Evolutionary conservation across 1,140 invertebrate genomes (phyloP).

Genomic region (Eupeodes corollae): DNA sequence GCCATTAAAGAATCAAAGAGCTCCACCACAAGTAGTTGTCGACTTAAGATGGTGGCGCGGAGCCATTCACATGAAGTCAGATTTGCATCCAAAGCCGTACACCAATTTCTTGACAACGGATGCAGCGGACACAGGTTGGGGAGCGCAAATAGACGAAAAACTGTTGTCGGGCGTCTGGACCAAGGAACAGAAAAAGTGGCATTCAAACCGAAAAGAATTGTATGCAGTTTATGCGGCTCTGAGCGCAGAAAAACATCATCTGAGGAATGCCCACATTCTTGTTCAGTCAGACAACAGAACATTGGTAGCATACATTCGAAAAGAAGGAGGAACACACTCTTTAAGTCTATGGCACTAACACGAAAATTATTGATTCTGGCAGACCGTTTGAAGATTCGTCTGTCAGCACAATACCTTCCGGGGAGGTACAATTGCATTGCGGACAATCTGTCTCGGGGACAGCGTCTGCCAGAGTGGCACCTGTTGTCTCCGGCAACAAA

Average conservation of each 20-base stretch:
- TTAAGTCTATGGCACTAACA: conserved; percentile 18
- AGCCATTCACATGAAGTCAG: conserved; percentile 2
- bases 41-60: conserved; percentile 16
- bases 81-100: conserved; percentile 11
- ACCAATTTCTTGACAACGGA: conserved; percentile 23
- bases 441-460: conserved; percentile 21
- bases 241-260: conserved; percentile 5
- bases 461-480: conserved; percentile 27
- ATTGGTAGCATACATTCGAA: conserved; percentile 22
- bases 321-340: conserved; percentile 30
- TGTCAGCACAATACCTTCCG: conserved; percentile 17
- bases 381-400: conserved; percentile 16
- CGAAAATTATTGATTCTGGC: conserved; percentile 15
- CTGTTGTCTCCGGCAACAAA: conserved; percentile 14
- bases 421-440: conserved; percentile 25
- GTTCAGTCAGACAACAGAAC: conserved; percentile 34
- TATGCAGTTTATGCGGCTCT: conserved; percentile 20
- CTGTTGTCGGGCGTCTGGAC: conserved; percentile 13
- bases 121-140: conserved; percentile 21
- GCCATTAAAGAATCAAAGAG: conserved; percentile 7
- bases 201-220: conserved; percentile 27
- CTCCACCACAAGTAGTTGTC: conserved; percentile 3
- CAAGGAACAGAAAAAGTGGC: conserved; percentile 12
- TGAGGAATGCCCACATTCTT: conserved; percentile 10
- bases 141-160: conserved; percentile 14